phyloP scores from a whole-genome alignment of 2,888 invertebrate genomes.

The Conistra vaccinii region DNA sequence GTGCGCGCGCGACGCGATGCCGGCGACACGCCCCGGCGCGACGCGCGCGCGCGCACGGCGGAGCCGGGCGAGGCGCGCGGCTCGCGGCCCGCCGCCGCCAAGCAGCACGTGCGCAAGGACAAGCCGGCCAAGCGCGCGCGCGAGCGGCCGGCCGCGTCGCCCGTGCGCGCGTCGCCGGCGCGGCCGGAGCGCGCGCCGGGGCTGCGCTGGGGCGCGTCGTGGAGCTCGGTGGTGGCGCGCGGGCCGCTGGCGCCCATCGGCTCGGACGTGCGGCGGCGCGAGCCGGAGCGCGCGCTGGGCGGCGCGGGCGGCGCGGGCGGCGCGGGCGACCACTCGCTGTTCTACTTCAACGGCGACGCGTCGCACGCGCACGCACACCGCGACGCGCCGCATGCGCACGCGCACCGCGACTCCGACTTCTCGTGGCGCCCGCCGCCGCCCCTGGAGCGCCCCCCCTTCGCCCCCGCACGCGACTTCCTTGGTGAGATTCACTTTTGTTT shows the following conservation, averaged over 20 bases:
- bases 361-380: conserved; percentile 56
- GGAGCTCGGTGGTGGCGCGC: conserved; percentile 82
- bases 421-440: conserved; percentile 62
- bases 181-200: conserved; percentile 65
- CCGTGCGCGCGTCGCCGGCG: conserved; percentile 42
- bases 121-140: conserved; percentile 52
- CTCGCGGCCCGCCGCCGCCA: conserved; percentile 35
- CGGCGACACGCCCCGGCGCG: conserved; percentile 55
- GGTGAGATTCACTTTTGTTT: conserved; percentile 64
- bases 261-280: conserved; percentile 80
- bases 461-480: conserved; percentile 69
- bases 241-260: conserved; percentile 80
- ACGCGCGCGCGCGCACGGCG: conserved; percentile 62
- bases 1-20: conserved; percentile 34
- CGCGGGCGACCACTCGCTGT: conserved; percentile 71
- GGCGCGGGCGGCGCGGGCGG: conserved; percentile 55
- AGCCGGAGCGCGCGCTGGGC: conserved; percentile 63
- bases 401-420: conserved; percentile 63
- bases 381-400: conserved; percentile 55
- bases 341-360: conserved; percentile 73
- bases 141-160: conserved; percentile 40
- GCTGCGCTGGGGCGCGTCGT: conserved; percentile 81
- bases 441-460: conserved; percentile 56
- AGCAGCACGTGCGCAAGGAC: conserved; percentile 58
- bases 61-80: conserved; percentile 62